These are phyloP conservation scores for Calameuta idolon DNA, from an alignment of 2,888 invertebrate genomes.

Conservation along the genomic window DNA sequence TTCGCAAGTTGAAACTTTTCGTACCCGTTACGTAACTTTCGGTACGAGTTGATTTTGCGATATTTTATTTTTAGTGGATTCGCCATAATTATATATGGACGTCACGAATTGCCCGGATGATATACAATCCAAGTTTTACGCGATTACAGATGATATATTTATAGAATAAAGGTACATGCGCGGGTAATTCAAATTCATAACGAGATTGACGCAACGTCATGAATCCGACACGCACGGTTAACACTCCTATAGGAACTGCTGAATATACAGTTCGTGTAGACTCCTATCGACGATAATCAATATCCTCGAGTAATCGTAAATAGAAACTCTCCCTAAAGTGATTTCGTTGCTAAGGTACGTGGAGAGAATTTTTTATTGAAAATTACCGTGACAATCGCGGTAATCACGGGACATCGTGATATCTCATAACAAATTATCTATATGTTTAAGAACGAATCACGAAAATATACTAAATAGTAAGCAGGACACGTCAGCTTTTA, in stretches of 20 bases:
- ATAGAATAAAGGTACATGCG: not conserved
- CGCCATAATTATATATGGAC: not conserved
- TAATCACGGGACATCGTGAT: too few species aligned
- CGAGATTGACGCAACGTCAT: not conserved
- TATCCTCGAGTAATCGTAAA: not conserved
- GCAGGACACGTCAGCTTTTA: too few species aligned
- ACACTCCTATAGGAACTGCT: not conserved
- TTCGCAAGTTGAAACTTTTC: not conserved
- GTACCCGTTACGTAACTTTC: not conserved
- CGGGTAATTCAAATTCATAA: conserved; percentile 1
- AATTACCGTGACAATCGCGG: too few species aligned
- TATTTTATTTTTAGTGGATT: not conserved
- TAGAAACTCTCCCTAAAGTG: not conserved
- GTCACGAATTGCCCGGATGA: not conserved
- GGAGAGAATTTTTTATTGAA: too few species aligned
- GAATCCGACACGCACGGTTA: not conserved
- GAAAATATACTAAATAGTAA: too few species aligned
- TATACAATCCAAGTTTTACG: not conserved
- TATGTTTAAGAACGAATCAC: too few species aligned
- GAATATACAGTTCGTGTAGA: not conserved
- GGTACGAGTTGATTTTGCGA: not conserved
- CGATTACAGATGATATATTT: not conserved
- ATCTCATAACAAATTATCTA: too few species aligned
- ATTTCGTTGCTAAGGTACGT: not conserved
- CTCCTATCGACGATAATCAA: not conserved